Evolutionary conservation across 2,113 vertebrate genomes (phyloP).

Genomic region (Nothocercus julius): DNA sequence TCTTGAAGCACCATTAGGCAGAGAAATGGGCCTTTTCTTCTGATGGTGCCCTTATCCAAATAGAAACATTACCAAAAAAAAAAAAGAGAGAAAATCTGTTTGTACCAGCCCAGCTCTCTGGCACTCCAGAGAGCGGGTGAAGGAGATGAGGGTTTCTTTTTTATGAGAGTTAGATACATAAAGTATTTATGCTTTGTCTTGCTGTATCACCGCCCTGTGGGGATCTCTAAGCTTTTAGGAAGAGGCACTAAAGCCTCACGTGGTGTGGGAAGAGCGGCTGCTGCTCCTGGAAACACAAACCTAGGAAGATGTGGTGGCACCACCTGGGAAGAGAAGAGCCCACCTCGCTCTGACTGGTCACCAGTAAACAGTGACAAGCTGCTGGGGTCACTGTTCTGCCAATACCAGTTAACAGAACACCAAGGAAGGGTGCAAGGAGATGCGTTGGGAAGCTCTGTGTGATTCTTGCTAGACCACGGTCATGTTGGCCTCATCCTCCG

Average conservation of each 20-base stretch:
- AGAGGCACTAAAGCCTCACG: background rate
- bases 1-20: slow-evolving; percentile 65
- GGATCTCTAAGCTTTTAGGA: background rate
- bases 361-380: background rate
- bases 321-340: background rate
- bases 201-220: background rate
- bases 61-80: background rate
- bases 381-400: background rate
- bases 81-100: background rate
- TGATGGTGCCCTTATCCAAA: slow-evolving; percentile 42
- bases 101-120: background rate
- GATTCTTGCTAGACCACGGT: background rate
- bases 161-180: background rate
- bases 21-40: slow-evolving; percentile 61
- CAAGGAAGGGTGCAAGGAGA: background rate
- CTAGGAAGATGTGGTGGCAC: background rate
- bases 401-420: background rate
- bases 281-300: background rate
- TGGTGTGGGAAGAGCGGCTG: background rate
- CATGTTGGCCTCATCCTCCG: rapidly evolving
- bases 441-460: background rate
- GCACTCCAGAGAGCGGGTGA: background rate
- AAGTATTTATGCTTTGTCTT: background rate
- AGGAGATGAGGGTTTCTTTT: background rate
- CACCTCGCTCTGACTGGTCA: rapidly evolving